Conservation (phyloP, 2,888 invertebrate species). For the Auanema sp. region DNA sequence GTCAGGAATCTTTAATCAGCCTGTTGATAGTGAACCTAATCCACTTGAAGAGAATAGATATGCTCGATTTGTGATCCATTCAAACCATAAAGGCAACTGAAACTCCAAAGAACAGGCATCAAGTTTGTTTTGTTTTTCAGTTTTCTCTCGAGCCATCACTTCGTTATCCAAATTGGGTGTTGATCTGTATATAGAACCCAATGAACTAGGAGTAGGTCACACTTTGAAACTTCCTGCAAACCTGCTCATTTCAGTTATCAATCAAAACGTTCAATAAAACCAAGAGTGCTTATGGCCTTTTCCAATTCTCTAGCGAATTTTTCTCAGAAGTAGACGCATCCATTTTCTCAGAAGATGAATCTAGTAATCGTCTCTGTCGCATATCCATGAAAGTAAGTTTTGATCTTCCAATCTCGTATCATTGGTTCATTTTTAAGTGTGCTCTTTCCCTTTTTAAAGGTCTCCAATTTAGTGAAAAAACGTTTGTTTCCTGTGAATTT, state of each 20-base stretch:
- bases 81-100: background rate
- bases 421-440: conserved; percentile 10
- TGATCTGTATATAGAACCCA: conserved; percentile 20
- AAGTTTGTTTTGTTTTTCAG: conserved; percentile 9
- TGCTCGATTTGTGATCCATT: background rate
- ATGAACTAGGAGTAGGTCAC: conserved; percentile 12
- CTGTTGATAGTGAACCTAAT: no score
- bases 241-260: conserved; percentile 11
- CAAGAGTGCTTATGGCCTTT: conserved; percentile 20
- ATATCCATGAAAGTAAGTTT: conserved; percentile 19
- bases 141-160: conserved; percentile 16
- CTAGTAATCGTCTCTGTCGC: conserved; percentile 1
- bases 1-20: no score
- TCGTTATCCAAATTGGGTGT: conserved; percentile 11
- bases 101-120: background rate
- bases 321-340: conserved; percentile 17
- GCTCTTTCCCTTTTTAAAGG: conserved; percentile 18
- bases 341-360: background rate
- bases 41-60: no score
- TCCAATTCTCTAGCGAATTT: conserved; percentile 18
- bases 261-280: conserved; percentile 16
- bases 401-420: background rate
- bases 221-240: background rate
- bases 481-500: conserved; percentile 11
- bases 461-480: conserved; percentile 17